Base-by-base conservation (phyloP, 2,888 invertebrate species). In the Eristalis intricaria region DNA sequence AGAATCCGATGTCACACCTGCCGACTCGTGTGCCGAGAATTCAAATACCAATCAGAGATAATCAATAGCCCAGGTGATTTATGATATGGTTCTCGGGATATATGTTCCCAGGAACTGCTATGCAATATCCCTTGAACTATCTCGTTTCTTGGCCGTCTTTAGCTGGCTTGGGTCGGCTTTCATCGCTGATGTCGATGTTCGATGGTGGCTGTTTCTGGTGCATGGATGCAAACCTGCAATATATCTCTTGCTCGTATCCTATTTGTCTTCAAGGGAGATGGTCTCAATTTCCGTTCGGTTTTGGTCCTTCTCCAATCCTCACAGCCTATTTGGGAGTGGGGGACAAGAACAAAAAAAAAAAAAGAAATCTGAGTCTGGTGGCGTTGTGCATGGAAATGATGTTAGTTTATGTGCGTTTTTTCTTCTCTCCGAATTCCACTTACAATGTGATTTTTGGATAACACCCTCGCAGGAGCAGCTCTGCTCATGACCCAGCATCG, bases 31-130 rank as follows among this genome's bases (percentile, higher is more conserved):
- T 15, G 69, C 38, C 50, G 22, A 66, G 61, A 38, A 75, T 71
- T 76, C 64, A 74, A 77, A 82, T 74, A 65, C 69, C 69, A 82
- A 77, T 85, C 65, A 69, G 60, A 77, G 76, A 82, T 74, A 85
- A 85, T 82, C 85, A 85, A 85, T 77, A 74, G 23, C 77, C 69
- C 50, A n/a, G 38, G 73, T 81, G 85, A 85, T 81, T 85, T 85
- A 85, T 81, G 71, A 38, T 69, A 70, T 22, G 64, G 64, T 64
- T 85, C 40, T 29, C 22, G 68, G 29, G 65, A 85, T 85, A 81
- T 85, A 85, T 81, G 56, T 78, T 29, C 85, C 73, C 63, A 68
- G 23, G 66, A 69, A 32, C 58, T 69, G 68, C 71, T 66, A 56
- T 73, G 68, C 65, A 63, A 80, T 60, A 56, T 66, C 32, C 43